These are phyloP conservation scores for Aptenodytes forsteri DNA, from an alignment of 2,113 vertebrate genomes.

Conservation along the genomic window DNA sequence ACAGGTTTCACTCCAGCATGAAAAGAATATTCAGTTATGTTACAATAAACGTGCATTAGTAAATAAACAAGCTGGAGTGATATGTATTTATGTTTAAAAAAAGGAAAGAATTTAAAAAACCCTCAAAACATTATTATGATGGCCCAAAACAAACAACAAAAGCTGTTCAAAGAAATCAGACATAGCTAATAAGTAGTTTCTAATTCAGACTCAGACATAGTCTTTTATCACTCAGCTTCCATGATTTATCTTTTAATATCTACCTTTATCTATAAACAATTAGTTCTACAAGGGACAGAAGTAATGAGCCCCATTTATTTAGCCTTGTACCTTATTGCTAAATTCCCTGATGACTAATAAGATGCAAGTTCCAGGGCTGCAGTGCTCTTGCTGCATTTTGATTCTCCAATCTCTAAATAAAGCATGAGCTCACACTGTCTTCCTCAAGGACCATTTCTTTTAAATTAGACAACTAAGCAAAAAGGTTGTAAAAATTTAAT, in stretches of 20 bases:
- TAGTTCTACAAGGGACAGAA: not conserved
- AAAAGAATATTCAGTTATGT: not conserved
- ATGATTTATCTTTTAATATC: not conserved
- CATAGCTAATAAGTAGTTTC: not conserved
- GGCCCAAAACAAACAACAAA: not conserved
- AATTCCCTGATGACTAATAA: not conserved
- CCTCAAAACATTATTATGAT: not conserved
- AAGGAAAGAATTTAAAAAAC: not conserved
- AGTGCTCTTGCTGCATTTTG: not conserved
- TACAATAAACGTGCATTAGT: not conserved
- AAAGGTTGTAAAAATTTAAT: not conserved
- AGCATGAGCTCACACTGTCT: not conserved
- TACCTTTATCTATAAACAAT: not conserved
- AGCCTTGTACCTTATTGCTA: not conserved
- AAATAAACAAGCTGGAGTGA: not conserved
- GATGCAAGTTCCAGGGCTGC: not conserved
- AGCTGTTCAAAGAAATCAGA: not conserved
- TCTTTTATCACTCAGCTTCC: not conserved
- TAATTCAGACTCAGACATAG: not conserved
- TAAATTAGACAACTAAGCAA: not conserved
- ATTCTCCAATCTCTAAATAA: not conserved
- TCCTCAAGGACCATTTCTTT: not conserved
- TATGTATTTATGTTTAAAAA: accelerated
- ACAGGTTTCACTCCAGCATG: not conserved
- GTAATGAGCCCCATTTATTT: not conserved